A percentile compares a stretch with the other conserved stretches of the same genome.
phyloP scores from a whole-genome alignment of 2,113 vertebrate genomes.

The Atractosteus spatula region DNA sequence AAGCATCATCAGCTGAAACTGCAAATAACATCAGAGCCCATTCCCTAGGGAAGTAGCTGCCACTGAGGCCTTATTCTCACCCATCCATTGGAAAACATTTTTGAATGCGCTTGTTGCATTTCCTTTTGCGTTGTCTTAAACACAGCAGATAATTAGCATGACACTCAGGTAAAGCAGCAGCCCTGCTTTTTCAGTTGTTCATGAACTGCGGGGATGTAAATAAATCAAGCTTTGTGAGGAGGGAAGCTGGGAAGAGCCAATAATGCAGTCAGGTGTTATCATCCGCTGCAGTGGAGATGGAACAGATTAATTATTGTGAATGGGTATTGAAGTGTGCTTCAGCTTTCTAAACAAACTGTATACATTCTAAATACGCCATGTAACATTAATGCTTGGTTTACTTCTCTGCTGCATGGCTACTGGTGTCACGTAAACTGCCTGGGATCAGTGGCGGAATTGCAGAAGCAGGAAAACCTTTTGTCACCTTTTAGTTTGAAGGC shows the following conservation, averaged over 20 bases:
- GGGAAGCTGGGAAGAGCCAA: background rate
- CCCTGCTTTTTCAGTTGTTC: background rate
- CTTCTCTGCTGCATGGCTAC: slow-evolving; percentile 5
- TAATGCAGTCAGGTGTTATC: background rate
- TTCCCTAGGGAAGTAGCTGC: background rate
- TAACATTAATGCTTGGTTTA: background rate
- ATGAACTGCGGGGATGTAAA: background rate
- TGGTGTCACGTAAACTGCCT: slow-evolving; percentile 8
- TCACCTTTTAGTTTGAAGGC: background rate
- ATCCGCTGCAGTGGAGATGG: background rate
- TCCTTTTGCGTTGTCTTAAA: background rate
- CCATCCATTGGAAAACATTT: too few species aligned
- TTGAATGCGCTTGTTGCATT: background rate
- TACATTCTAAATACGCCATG: slow-evolving; percentile 7
- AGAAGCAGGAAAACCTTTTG: too few species aligned
- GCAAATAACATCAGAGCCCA: background rate
- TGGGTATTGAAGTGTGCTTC: background rate
- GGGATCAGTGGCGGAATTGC: background rate
- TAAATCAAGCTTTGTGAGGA: background rate
- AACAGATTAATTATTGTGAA: background rate
- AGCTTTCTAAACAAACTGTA: background rate
- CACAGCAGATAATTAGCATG: slow-evolving; percentile 16
- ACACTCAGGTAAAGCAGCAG: slow-evolving; percentile 4
- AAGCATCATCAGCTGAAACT: background rate
- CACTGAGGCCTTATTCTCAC: background rate